These are phyloP conservation scores for Falco cherrug DNA, from an alignment of 2,797 vertebrate species.

Conservation along the genomic window DNA sequence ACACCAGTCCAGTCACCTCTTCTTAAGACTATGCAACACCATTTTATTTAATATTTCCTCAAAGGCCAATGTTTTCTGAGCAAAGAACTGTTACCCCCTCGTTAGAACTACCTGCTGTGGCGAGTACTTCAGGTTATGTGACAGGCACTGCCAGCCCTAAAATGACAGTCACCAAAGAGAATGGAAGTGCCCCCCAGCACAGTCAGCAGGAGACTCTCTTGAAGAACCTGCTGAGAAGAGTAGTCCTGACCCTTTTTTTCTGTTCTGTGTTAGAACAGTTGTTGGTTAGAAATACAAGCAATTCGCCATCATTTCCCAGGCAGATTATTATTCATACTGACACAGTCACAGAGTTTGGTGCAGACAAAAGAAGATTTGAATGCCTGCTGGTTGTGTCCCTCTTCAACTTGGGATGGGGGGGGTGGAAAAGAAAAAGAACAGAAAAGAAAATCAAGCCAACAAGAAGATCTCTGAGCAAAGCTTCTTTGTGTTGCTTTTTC, in stretches of 20 bases:
- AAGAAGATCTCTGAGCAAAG: not conserved
- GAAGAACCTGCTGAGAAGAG: not conserved
- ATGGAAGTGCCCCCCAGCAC: not conserved
- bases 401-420: accelerated
- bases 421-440: not conserved
- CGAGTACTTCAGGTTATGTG: not conserved
- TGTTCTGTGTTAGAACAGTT: not conserved
- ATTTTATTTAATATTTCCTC: not conserved
- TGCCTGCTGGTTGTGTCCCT: not conserved
- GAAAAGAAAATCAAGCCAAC: not conserved
- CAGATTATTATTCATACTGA: not conserved
- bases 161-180: not conserved
- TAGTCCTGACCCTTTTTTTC: accelerated
- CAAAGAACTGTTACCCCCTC: not conserved
- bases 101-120: not conserved
- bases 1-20: not conserved
- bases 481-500: not conserved
- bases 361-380: not conserved
- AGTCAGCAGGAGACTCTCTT: not conserved
- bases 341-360: not conserved
- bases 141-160: not conserved
- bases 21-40: not conserved
- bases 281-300: not conserved
- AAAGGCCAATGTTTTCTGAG: not conserved
- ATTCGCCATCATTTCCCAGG: not conserved